phyloP scores from a whole-genome alignment of 2,797 vertebrate species.

The Cetoscarus ocellatus region DNA sequence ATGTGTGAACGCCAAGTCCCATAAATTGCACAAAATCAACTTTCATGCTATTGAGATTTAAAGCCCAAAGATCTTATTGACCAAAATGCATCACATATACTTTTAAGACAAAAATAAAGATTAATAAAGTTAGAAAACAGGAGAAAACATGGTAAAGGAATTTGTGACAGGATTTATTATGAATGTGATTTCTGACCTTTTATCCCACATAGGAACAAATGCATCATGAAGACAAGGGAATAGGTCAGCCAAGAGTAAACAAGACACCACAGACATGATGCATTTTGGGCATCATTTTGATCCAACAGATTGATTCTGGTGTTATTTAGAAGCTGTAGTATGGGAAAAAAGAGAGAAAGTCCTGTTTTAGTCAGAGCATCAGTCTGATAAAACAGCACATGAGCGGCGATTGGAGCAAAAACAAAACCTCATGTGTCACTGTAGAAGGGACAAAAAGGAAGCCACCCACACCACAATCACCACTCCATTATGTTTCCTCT shows the following conservation, averaged over 20 bases:
- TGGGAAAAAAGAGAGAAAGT: constrained; percentile 5
- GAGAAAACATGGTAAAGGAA: constrained; percentile 26
- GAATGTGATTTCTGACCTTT: constrained; percentile 62
- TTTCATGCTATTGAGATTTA: not conserved
- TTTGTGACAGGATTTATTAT: constrained; percentile 51
- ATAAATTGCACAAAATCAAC: constrained; percentile 22
- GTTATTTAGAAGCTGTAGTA: constrained; percentile 32
- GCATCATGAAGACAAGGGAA: constrained; percentile 51
- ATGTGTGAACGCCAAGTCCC: constrained; percentile 34
- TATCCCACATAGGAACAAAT: constrained; percentile 42
- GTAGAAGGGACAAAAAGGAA: constrained; percentile 44
- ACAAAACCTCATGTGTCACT: not conserved
- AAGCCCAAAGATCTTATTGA: not conserved
- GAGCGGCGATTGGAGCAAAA: not conserved
- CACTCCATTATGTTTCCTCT: constrained; percentile 51
- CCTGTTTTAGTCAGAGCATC: constrained; percentile 7
- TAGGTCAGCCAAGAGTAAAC: constrained; percentile 62
- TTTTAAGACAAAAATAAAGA: constrained; percentile 1
- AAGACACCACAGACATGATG: constrained; percentile 37
- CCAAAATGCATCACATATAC: not conserved
- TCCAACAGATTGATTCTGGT: constrained; percentile 31
- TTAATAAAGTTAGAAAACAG: not conserved
- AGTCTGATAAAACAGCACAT: constrained; percentile 7
- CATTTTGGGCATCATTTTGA: constrained; percentile 38
- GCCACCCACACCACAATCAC: constrained; percentile 62